phyloP scores from a whole-genome alignment of 2,797 vertebrate genomes.

The Crax fasciolata region DNA sequence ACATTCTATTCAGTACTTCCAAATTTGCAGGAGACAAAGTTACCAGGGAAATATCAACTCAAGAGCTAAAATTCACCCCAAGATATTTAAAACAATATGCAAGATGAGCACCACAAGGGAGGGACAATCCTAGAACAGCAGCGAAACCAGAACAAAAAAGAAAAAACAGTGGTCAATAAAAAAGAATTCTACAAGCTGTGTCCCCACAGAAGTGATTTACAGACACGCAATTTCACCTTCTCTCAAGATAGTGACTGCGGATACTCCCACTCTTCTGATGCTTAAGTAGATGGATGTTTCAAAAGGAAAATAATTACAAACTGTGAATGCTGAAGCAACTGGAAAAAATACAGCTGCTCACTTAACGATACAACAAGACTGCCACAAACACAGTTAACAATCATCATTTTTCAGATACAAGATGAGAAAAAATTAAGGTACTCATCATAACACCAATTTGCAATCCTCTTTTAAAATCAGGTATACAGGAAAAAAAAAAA shows the following conservation, averaged over 20 bases:
- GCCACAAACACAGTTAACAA: not conserved
- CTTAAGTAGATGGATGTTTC: not conserved
- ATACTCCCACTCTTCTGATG: slow-evolving; percentile 24
- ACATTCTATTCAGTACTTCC: not conserved
- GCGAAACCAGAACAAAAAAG: not conserved
- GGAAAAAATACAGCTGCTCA: not conserved
- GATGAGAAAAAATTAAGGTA: slow-evolving; percentile 22
- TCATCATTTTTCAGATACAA: not conserved
- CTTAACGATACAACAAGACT: not conserved
- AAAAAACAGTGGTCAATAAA: not conserved
- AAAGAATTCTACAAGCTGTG: not conserved
- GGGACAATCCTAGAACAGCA: not conserved
- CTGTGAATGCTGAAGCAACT: slow-evolving; percentile 1
- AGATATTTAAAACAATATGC: not conserved
- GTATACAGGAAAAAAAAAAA: not conserved
- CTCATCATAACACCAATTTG: slow-evolving; percentile 5
- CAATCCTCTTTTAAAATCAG: not conserved
- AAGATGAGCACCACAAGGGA: not conserved
- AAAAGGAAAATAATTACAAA: slow-evolving; percentile 32
- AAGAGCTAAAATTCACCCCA: slow-evolving; percentile 21
- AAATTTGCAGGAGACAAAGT: slow-evolving; percentile 2
- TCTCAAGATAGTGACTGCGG: not conserved
- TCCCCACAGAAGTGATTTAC: not conserved
- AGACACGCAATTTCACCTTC: slow-evolving; percentile 15
- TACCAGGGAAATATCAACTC: slow-evolving; percentile 17